Evolutionary conservation across 2,113 vertebrate genomes (phyloP), one percentile per base, ranked within the genome.

Genomic region (Malaclemys terrapin): DNA sequence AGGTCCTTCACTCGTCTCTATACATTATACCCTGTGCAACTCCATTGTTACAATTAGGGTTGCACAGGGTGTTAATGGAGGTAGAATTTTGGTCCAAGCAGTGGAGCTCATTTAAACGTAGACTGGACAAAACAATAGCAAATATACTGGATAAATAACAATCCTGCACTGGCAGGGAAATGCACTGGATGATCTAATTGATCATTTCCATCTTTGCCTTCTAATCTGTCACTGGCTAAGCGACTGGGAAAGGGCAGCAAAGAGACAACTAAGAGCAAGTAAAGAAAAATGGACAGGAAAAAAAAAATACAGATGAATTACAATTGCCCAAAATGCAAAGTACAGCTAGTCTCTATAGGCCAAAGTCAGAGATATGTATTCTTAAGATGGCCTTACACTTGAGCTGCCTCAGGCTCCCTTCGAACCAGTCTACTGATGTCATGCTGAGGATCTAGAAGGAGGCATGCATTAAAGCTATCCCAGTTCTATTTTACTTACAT

Each of bases 291-390:
- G 90, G 88, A 57, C 87, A 89, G 93, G 89, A 95, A 90, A 88
- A 97, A 95, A 94, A 94, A 96, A 93, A 86, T 49, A 56, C 88
- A 85, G 94, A 89, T 4, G 16, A 79, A 84, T 47, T 86, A 82
- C 0, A 1, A 92, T 97, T 95, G 91, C 95, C 95, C 93, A 97
- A 97, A 90, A 93, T 82, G 72, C 56, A 95, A 97, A 96, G 93
- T 96, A 42, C 92, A 86, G 96, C 90, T 94, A 90, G 90, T 91
- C 92, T 49, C 56, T 81, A n/a, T 85, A 38, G 84, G 19, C 89
- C 38, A 93, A 89, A 97, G 84, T 93, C 93, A 94, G 96, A 95
- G 20, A 94, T 94, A 62, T 94, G 38, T 79, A 89, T 47, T 86
- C 12, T 93, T 53, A 84, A 85, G 88, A 50, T 86, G 59, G 29